Percentiles rank a stretch among this genome's conserved stretches.
Conservation (phyloP, 2,113 vertebrate genomes). For the Pycnonotus jocosus region DNA sequence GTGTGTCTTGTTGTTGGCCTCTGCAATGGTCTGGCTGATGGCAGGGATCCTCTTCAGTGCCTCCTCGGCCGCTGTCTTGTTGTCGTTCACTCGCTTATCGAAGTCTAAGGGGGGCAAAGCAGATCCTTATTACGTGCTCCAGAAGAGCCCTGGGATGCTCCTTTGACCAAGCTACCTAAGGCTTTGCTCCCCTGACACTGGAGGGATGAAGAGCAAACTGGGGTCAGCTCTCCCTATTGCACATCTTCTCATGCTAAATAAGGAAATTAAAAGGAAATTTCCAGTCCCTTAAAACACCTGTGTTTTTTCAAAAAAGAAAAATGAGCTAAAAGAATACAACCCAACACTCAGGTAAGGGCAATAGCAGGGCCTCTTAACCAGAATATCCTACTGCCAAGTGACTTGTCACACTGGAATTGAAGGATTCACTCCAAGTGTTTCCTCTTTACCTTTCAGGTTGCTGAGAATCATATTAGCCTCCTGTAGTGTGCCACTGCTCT, state of each 20-base stretch:
- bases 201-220: not conserved
- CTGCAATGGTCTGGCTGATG: constrained; percentile 85
- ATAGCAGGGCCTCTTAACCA: not conserved
- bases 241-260: not conserved
- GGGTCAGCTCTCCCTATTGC: not conserved
- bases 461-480: constrained; percentile 90
- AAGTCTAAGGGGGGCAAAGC: constrained; percentile 78
- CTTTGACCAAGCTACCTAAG: not conserved
- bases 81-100: constrained; percentile 91
- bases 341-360: not conserved
- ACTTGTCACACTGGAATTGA: not conserved
- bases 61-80: constrained; percentile 94
- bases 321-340: not conserved
- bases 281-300: not conserved
- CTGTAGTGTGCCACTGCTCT: constrained; percentile 83
- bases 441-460: constrained; percentile 84
- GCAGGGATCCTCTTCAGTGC: constrained; percentile 86
- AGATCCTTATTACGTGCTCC: not conserved
- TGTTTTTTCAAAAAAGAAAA: not conserved
- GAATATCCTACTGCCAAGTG: not conserved
- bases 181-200: not conserved
- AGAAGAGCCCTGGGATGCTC: not conserved
- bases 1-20: constrained; percentile 87
- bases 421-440: not conserved
- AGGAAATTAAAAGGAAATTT: not conserved